phyloP scores from a whole-genome alignment of 2,797 vertebrate species.

The Synaphobranchus kaupii region DNA sequence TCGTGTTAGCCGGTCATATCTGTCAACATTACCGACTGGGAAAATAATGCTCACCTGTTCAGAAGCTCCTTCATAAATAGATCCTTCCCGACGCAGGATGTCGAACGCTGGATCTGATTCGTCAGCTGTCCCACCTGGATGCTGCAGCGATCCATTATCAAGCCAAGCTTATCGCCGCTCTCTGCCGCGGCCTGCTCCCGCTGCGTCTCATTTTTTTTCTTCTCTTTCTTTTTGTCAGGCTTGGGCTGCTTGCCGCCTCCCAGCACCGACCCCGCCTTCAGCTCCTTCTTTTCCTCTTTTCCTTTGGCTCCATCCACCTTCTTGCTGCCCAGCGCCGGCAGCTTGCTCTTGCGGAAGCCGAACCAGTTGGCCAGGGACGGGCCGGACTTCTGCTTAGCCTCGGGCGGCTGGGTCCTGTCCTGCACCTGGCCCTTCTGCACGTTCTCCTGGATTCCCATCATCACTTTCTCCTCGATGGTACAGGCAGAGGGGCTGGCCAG shows the following conservation, averaged over 20 bases:
- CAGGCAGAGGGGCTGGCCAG: slow-evolving; percentile 62
- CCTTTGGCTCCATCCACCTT: slow-evolving; percentile 76
- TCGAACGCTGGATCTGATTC: slow-evolving; percentile 33
- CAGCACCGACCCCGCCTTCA: slow-evolving; percentile 78
- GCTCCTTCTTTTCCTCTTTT: slow-evolving; percentile 84
- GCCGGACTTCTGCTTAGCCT: slow-evolving; percentile 77
- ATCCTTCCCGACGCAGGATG: slow-evolving; percentile 60
- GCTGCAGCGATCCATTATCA: slow-evolving; percentile 17
- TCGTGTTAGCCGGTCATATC: neutral
- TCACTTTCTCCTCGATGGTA: slow-evolving; percentile 91
- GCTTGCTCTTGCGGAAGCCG: slow-evolving; percentile 86
- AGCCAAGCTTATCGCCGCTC: slow-evolving; percentile 13
- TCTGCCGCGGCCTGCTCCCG: slow-evolving; percentile 54
- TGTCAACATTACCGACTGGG: neutral
- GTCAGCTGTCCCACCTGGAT: slow-evolving; percentile 1
- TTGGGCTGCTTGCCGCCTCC: slow-evolving; percentile 81
- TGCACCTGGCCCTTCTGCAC: slow-evolving; percentile 85
- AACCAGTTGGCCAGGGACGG: slow-evolving; percentile 90
- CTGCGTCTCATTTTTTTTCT: slow-evolving; percentile 76
- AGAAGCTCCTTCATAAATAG: slow-evolving; percentile 74
- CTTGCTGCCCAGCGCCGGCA: slow-evolving; percentile 80
- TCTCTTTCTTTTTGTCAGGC: slow-evolving; percentile 82
- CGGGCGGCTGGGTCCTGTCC: slow-evolving; percentile 65
- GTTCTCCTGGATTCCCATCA: slow-evolving; percentile 91
- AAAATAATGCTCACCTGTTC: slow-evolving; percentile 64